These are phyloP conservation scores for Urosaurus nigricauda DNA, from an alignment of 2,797 vertebrate species.

Conservation along the genomic window DNA sequence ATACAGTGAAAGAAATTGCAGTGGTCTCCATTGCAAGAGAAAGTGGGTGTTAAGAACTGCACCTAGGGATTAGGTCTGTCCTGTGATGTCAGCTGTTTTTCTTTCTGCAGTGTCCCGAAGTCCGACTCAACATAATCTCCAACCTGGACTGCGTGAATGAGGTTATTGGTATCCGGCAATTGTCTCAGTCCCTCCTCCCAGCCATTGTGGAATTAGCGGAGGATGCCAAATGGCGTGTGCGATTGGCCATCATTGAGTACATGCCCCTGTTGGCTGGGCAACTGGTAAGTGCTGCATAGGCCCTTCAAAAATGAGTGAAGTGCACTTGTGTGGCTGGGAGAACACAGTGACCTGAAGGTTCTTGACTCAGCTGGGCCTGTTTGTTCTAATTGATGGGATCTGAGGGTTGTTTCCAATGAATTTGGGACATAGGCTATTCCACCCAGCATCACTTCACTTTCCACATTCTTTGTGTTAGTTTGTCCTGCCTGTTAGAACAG, in stretches of 20 bases:
- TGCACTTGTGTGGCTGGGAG: not conserved
- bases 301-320: not conserved
- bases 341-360: not conserved
- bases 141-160: slow-evolving; percentile 84
- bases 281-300: slow-evolving; percentile 64
- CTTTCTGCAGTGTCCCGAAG: slow-evolving; percentile 77
- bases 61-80: fast-evolving
- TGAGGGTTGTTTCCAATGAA: not conserved
- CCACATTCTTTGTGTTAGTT: not conserved
- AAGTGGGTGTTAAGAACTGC: too few relatives aligned
- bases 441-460: too few relatives aligned
- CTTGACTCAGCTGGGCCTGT: too few relatives aligned
- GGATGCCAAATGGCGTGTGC: slow-evolving; percentile 82
- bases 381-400: too few relatives aligned
- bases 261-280: slow-evolving; percentile 84
- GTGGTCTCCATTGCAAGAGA: too few relatives aligned
- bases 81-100: too few relatives aligned
- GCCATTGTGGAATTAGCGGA: slow-evolving; percentile 84
- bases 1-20: not conserved
- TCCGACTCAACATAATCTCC: slow-evolving; percentile 83
- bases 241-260: slow-evolving; percentile 83
- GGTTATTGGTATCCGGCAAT: slow-evolving; percentile 82
- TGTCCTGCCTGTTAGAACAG: not conserved
- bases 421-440: too few relatives aligned
- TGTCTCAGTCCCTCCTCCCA: slow-evolving; percentile 81